Percentiles rank a stretch among this genome's conserved stretches.
phyloP scores from a whole-genome alignment of 2,888 invertebrate species.

The Smittia aterrima region DNA sequence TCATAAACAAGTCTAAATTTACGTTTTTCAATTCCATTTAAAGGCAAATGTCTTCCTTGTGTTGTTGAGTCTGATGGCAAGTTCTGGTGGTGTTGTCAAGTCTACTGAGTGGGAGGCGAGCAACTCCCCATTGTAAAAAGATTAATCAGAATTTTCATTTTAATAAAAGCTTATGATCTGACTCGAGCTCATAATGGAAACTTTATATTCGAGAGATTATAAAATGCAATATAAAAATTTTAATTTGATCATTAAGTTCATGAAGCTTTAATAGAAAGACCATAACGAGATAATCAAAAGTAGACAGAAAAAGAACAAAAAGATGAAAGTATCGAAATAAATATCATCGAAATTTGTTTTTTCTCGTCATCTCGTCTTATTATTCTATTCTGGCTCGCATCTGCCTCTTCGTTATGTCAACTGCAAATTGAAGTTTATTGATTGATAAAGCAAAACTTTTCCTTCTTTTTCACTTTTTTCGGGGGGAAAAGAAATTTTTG shows the following conservation, averaged over 20 bases:
- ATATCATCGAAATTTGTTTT: not conserved
- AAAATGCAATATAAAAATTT: no score
- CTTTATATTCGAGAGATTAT: no score
- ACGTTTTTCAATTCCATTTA: constrained; percentile 3
- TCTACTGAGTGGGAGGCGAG: no score
- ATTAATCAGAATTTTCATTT: no score
- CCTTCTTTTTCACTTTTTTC: no score
- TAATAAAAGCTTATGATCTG: no score
- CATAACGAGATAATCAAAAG: no score
- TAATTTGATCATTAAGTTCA: no score
- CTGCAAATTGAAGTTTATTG: constrained; percentile 5
- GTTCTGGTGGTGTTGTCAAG: not conserved
- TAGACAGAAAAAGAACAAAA: not conserved
- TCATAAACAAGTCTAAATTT: constrained; percentile 16
- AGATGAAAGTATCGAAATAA: not conserved
- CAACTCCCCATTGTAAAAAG: no score
- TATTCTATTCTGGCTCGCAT: not conserved
- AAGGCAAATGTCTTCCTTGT: not conserved
- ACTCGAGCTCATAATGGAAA: no score
- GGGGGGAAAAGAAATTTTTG: not conserved
- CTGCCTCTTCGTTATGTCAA: not conserved
- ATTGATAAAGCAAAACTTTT: not conserved
- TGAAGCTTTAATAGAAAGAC: no score
- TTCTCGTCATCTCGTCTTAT: not conserved
- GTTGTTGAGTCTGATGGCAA: not conserved